Evolutionary conservation across 2,113 vertebrate species (phyloP).

Genomic region (Neomonachus schauinslandi): DNA sequence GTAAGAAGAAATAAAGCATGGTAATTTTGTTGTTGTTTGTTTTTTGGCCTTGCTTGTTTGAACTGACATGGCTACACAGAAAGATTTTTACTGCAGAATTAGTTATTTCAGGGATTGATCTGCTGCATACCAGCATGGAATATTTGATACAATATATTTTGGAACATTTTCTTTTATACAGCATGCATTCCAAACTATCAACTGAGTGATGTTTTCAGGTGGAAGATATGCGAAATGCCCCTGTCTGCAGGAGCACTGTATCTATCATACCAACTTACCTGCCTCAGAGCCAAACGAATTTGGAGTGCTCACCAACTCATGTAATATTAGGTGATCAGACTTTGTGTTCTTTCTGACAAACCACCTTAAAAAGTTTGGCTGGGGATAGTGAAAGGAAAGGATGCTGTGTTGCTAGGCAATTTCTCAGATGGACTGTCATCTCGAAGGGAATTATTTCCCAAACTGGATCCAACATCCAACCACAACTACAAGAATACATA

Average conservation of each 20-base stretch:
- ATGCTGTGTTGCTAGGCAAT: constrained; percentile 70
- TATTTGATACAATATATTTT: constrained; percentile 58
- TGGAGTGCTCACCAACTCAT: constrained; percentile 68
- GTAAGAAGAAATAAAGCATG: not conserved
- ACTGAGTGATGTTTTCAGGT: constrained; percentile 53
- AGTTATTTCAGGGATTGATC: not conserved
- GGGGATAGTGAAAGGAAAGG: constrained; percentile 50
- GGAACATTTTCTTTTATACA: constrained; percentile 22
- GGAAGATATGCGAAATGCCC: constrained; percentile 70
- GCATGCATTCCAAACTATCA: constrained; percentile 61
- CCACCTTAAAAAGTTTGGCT: constrained; percentile 55
- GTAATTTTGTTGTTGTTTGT: not conserved
- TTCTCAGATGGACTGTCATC: constrained; percentile 45
- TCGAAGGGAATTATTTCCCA: constrained; percentile 46
- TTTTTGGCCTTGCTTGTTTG: not conserved
- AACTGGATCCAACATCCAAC: not conserved
- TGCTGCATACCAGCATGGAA: constrained; percentile 39
- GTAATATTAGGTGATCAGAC: constrained; percentile 46
- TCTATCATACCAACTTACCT: constrained; percentile 71
- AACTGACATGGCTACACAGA: constrained; percentile 20
- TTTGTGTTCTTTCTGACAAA: constrained; percentile 66
- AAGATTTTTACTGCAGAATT: not conserved
- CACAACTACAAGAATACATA: constrained; percentile 22
- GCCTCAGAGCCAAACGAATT: constrained; percentile 78
- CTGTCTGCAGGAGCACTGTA: constrained; percentile 36